A percentile compares a stretch with the other conserved stretches of the same genome.
These are phyloP conservation scores for Melinaea menophilus DNA, from an alignment of 2,888 invertebrate species.

Conservation along the genomic window DNA sequence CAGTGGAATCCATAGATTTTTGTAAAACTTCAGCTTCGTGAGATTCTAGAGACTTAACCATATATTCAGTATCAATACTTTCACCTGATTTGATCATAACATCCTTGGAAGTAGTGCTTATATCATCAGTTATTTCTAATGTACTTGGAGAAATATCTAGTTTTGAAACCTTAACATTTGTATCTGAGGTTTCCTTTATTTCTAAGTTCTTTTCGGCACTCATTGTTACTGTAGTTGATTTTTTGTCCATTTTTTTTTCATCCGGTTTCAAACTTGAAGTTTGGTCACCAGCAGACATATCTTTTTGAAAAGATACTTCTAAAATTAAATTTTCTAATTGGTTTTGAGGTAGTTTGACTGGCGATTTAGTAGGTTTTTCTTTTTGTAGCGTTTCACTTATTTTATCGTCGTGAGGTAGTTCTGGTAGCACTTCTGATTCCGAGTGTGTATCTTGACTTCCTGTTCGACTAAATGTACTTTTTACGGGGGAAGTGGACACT, in stretches of 20 bases:
- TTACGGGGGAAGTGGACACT: slow-evolving; percentile 70
- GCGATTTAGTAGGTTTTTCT: slow-evolving; percentile 58
- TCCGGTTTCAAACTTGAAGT: slow-evolving; percentile 10
- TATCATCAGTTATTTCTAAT: slow-evolving; percentile 64
- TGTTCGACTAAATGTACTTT: slow-evolving; percentile 72
- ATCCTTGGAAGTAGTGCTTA: slow-evolving; percentile 66
- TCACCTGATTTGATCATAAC: slow-evolving; percentile 74
- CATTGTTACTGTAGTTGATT: slow-evolving; percentile 45
- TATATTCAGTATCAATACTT: slow-evolving; percentile 72
- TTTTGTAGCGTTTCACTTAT: slow-evolving; percentile 61
- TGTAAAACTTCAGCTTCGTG: slow-evolving; percentile 73
- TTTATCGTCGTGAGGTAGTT: slow-evolving; percentile 69
- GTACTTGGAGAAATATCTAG: slow-evolving; percentile 64
- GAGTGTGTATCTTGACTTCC: slow-evolving; percentile 78
- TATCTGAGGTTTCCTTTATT: slow-evolving; percentile 47
- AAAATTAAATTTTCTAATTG: slow-evolving; percentile 69
- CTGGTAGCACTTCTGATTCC: slow-evolving; percentile 75
- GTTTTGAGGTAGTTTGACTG: slow-evolving; percentile 67
- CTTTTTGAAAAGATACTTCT: slow-evolving; percentile 66
- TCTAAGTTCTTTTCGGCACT: slow-evolving; percentile 51
- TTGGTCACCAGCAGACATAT: slow-evolving; percentile 12
- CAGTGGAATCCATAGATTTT: slow-evolving; percentile 74
- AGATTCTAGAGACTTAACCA: slow-evolving; percentile 73
- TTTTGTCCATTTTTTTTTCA: slow-evolving; percentile 35
- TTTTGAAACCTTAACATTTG: slow-evolving; percentile 49